Evolutionary conservation across 2,888 invertebrate species (phyloP).

Genomic region (Phalera bucephala): DNA sequence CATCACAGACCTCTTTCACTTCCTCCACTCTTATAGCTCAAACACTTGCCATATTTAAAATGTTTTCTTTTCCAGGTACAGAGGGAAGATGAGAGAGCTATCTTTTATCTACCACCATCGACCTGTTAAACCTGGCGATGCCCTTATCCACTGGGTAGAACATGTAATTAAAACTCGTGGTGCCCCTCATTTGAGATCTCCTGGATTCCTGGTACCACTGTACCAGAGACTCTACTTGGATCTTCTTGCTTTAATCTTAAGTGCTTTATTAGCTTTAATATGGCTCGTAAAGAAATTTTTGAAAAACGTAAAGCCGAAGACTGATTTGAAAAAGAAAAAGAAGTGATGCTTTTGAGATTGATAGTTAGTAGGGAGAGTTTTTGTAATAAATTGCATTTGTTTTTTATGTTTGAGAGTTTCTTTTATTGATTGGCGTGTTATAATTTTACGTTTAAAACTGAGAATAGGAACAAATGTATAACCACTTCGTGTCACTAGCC

Average conservation of each 20-base stretch:
- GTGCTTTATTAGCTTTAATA: no score
- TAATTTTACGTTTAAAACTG: no score
- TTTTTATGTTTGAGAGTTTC: no score
- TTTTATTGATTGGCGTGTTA: no score
- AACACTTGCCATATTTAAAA: not conserved
- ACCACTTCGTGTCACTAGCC: no score
- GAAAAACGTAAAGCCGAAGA: constrained; percentile 7
- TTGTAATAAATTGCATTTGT: no score
- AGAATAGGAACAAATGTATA: no score
- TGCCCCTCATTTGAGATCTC: no score
- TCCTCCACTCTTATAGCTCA: no score
- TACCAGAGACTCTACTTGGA: constrained; percentile 63
- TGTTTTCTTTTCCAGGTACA: constrained; percentile 36
- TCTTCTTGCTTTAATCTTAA: constrained; percentile 26
- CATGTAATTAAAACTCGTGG: constrained; percentile 84
- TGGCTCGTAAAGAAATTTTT: constrained; percentile 8
- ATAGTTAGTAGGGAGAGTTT: no score
- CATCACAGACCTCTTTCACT: no score
- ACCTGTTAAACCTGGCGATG: constrained; percentile 79
- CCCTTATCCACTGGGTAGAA: constrained; percentile 87
- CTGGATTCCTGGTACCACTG: no score
- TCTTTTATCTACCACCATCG: constrained; percentile 60
- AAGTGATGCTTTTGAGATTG: constrained; percentile 1
- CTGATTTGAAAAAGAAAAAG: constrained; percentile 11
- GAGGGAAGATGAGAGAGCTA: constrained; percentile 36